Evolutionary conservation across 2,888 invertebrate species (phyloP).

Genomic region (Microctonus hyperodae): DNA sequence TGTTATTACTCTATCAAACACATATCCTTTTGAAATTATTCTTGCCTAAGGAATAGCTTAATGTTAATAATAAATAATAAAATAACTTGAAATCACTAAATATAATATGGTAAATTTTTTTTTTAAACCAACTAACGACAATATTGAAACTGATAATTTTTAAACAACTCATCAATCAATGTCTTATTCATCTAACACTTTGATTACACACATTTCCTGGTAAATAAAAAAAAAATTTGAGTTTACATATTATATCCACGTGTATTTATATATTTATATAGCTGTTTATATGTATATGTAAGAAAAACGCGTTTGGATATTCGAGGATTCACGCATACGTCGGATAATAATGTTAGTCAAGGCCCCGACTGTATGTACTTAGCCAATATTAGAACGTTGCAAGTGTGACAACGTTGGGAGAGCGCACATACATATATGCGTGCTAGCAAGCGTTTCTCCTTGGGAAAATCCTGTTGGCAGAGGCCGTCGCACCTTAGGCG

Average conservation of each 20-base stretch:
- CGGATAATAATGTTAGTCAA: conserved; percentile 20
- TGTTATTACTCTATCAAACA: conserved; percentile 10
- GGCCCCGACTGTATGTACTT: conserved; percentile 24
- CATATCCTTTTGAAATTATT: conserved; percentile 7
- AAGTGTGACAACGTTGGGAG: conserved; percentile 21
- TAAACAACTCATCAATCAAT: neutral
- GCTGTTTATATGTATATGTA: neutral
- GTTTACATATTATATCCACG: neutral
- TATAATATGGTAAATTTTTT: neutral
- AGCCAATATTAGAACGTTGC: conserved; percentile 32
- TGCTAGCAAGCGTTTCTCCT: conserved; percentile 26
- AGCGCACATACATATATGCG: conserved; percentile 19
- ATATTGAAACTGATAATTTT: neutral
- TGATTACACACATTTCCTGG: neutral
- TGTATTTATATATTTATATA: too few relatives aligned
- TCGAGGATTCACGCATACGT: neutral
- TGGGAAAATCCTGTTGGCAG: conserved; percentile 36
- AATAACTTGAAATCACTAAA: neutral
- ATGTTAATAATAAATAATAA: neutral
- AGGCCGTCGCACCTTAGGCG: conserved; percentile 24
- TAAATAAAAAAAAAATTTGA: conserved; percentile 1
- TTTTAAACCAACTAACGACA: neutral
- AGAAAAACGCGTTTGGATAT: conserved; percentile 9
- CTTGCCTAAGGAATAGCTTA: neutral
- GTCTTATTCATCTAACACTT: neutral